A percentile compares a stretch with the other conserved stretches of the same genome.
These are phyloP conservation scores for Endotricha flammealis DNA, from an alignment of 2,888 invertebrate species.

Conservation along the genomic window DNA sequence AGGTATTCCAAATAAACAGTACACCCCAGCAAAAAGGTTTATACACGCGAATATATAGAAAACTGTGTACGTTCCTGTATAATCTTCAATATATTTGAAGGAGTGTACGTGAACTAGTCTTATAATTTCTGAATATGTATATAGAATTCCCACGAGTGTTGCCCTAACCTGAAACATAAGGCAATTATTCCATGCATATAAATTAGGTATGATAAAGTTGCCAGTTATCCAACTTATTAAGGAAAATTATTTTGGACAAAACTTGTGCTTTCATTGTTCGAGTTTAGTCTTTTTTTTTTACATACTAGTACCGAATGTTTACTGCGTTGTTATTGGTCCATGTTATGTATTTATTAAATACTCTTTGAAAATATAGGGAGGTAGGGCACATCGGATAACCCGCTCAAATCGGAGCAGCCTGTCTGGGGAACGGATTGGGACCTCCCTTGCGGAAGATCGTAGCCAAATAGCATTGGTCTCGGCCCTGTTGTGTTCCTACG, in stretches of 20 bases:
- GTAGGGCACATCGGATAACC: no score
- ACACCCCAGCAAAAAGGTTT: constrained; percentile 55
- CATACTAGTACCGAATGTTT: no score
- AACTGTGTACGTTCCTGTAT: constrained; percentile 49
- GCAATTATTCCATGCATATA: neutral
- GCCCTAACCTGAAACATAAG: constrained; percentile 50
- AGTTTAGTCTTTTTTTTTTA: neutral
- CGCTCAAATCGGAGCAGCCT: no score
- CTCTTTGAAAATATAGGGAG: no score
- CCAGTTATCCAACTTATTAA: no score
- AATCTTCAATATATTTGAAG: constrained; percentile 49
- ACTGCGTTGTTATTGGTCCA: no score
- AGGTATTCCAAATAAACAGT: constrained; percentile 47
- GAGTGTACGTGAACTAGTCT: constrained; percentile 50
- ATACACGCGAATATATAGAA: constrained; percentile 55
- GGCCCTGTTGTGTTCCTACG: no score
- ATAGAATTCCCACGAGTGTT: constrained; percentile 40
- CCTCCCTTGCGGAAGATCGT: no score
- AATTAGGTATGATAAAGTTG: neutral
- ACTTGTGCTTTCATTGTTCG: neutral
- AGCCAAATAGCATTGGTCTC: no score
- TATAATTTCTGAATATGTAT: constrained; percentile 46
- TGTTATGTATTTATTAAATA: no score
- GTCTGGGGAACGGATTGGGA: no score
- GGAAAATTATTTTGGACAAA: neutral